These are phyloP conservation scores for Leucophenga montana DNA, from an alignment of 2,888 invertebrate species.

Conservation along the genomic window DNA sequence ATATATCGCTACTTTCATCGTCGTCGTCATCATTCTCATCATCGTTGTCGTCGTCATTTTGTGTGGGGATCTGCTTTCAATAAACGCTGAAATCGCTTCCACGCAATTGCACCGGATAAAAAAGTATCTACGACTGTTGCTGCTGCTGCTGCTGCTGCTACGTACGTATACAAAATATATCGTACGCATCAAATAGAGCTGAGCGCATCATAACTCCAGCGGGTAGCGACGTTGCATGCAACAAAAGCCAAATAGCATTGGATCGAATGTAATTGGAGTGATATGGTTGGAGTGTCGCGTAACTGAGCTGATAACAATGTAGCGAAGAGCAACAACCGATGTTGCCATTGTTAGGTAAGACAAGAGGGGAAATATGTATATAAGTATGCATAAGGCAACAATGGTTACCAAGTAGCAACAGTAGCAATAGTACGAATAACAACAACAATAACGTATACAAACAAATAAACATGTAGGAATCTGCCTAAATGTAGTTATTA, in stretches of 20 bases:
- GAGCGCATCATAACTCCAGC: not conserved
- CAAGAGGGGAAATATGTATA: not conserved
- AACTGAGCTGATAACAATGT: slow-evolving; percentile 13
- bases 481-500: too few species aligned
- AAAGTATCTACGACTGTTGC: slow-evolving; percentile 11
- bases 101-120: slow-evolving; percentile 58
- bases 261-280: too few species aligned
- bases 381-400: not conserved
- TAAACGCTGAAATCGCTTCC: slow-evolving; percentile 53
- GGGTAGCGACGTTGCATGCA: too few species aligned
- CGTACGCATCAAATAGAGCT: not conserved
- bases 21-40: too few species aligned
- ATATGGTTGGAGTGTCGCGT: too few species aligned
- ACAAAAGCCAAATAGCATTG: too few species aligned
- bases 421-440: slow-evolving; percentile 35
- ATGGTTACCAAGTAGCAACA: slow-evolving; percentile 4
- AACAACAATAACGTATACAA: slow-evolving; percentile 7
- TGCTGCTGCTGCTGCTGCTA: too few species aligned
- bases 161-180: slow-evolving; percentile 6
- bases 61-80: slow-evolving; percentile 43
- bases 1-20: not conserved
- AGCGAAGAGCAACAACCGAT: slow-evolving; percentile 15
- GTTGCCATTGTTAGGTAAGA: not conserved
- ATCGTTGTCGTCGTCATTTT: too few species aligned
- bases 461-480: slow-evolving; percentile 5